phyloP scores from a whole-genome alignment of 2,113 vertebrate species.

The Scomber colias region DNA sequence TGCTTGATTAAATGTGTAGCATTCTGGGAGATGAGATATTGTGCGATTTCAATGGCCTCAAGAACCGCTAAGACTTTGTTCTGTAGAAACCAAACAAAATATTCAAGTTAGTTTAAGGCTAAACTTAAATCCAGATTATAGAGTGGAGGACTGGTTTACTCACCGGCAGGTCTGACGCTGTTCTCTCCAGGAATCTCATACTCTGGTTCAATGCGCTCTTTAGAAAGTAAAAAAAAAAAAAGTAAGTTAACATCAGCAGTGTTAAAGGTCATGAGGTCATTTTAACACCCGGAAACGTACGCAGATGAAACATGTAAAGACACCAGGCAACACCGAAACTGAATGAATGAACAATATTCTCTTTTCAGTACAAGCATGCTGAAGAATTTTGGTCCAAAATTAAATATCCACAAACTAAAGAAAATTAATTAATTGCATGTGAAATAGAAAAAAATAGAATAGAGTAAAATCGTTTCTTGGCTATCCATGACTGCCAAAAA shows the following conservation, averaged over 20 bases:
- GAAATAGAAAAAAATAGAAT: too few species aligned
- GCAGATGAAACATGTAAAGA: slow-evolving; percentile 14
- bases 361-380: slow-evolving; percentile 48
- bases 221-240: slow-evolving; percentile 20
- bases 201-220: slow-evolving; percentile 88
- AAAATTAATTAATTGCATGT: neutral
- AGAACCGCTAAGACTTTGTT: slow-evolving; percentile 86
- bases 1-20: slow-evolving; percentile 84
- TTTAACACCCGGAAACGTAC: slow-evolving; percentile 7
- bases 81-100: slow-evolving; percentile 72
- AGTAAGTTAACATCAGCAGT: neutral
- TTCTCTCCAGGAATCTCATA: slow-evolving; percentile 87
- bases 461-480: too few species aligned
- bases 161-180: slow-evolving; percentile 86
- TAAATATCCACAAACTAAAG: slow-evolving; percentile 56
- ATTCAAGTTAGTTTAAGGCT: neutral
- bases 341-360: slow-evolving; percentile 15
- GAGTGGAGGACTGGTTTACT: slow-evolving; percentile 52
- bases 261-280: slow-evolving; percentile 21
- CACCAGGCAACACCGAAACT: slow-evolving; percentile 7
- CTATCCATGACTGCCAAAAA: too few species aligned
- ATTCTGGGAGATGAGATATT: slow-evolving; percentile 89
- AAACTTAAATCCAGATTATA: neutral
- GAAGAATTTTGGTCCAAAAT: slow-evolving; percentile 52
- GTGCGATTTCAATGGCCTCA: slow-evolving; percentile 85